phyloP scores from a whole-genome alignment of 2,888 invertebrate genomes.

The Pyrocoelia pectoralis region DNA sequence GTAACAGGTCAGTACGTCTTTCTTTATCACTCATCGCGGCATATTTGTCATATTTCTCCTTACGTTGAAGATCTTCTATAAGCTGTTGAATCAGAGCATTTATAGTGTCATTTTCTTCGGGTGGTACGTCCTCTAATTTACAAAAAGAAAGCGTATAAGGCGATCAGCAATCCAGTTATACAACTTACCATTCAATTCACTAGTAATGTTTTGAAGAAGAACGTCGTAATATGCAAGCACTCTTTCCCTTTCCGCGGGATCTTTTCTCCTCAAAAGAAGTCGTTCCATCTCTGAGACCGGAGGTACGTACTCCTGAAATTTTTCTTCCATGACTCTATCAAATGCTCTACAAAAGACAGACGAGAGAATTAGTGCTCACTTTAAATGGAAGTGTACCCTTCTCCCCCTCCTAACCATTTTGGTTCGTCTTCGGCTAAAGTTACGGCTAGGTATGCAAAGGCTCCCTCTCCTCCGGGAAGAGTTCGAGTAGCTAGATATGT shows the following conservation, averaged over 20 bases:
- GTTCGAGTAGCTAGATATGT: slow-evolving; percentile 61
- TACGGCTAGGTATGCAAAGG: slow-evolving; percentile 60
- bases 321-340: slow-evolving; percentile 48
- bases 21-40: slow-evolving; percentile 47
- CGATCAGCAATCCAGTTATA: background rate
- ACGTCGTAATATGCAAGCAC: slow-evolving; percentile 58
- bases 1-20: slow-evolving; percentile 50
- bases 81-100: slow-evolving; percentile 54
- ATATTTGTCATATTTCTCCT: slow-evolving; percentile 48
- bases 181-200: slow-evolving; percentile 59
- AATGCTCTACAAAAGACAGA: slow-evolving; percentile 44
- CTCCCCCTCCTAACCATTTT: slow-evolving; percentile 54
- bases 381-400: slow-evolving; percentile 41
- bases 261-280: slow-evolving; percentile 54
- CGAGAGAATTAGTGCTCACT: no score
- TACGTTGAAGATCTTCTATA: slow-evolving; percentile 50
- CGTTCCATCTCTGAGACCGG: slow-evolving; percentile 55
- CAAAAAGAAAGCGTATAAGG: background rate
- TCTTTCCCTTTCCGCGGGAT: slow-evolving; percentile 54
- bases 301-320: slow-evolving; percentile 51
- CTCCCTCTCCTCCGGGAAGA: slow-evolving; percentile 59
- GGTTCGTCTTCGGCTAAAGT: slow-evolving; percentile 57
- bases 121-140: slow-evolving; percentile 34
- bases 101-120: slow-evolving; percentile 52
- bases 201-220: slow-evolving; percentile 57